Percentiles rank a stretch among this genome's conserved stretches.
Conservation (phyloP, 2,888 invertebrate genomes). For the Apomyelois bistriatella region DNA sequence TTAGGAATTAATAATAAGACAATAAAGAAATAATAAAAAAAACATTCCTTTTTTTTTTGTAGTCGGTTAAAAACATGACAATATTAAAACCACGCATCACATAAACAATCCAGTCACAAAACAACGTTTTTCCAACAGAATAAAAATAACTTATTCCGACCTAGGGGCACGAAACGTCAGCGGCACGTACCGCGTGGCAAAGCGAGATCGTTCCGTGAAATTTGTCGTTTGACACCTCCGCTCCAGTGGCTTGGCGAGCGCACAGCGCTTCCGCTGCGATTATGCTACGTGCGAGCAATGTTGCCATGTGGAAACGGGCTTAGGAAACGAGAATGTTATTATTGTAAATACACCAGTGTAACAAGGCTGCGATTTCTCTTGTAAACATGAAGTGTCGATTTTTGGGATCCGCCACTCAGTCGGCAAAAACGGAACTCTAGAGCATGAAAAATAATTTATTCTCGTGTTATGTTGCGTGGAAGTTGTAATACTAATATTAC, state of each 20-base stretch:
- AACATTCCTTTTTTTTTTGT: too few relatives aligned
- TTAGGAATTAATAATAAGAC: too few relatives aligned
- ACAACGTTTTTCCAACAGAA: constrained; percentile 24
- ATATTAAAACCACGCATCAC: constrained; percentile 13
- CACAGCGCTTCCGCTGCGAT: constrained; percentile 17
- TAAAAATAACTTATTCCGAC: constrained; percentile 19
- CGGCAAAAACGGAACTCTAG: too few relatives aligned
- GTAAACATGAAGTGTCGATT: not conserved
- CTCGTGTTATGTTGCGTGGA: too few relatives aligned
- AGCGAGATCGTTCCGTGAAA: constrained; percentile 52
- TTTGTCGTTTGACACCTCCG: constrained; percentile 60
- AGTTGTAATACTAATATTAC: too few relatives aligned
- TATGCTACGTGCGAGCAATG: constrained; percentile 25
- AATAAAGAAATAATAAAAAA: too few relatives aligned
- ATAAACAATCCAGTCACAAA: constrained; percentile 10
- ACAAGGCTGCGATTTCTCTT: not conserved
- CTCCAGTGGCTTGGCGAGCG: constrained; percentile 32
- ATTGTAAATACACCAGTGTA: constrained; percentile 12
- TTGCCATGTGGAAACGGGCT: constrained; percentile 36
- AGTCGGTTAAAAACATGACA: not conserved
- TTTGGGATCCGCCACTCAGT: not conserved
- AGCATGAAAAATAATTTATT: too few relatives aligned
- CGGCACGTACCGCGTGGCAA: constrained; percentile 39
- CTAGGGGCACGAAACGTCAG: constrained; percentile 35
- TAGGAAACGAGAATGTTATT: constrained; percentile 34